Evolutionary conservation across 2,797 vertebrate species (phyloP), one percentile per base, ranked within the genome.

Genomic region (Sphenodon punctatus): DNA sequence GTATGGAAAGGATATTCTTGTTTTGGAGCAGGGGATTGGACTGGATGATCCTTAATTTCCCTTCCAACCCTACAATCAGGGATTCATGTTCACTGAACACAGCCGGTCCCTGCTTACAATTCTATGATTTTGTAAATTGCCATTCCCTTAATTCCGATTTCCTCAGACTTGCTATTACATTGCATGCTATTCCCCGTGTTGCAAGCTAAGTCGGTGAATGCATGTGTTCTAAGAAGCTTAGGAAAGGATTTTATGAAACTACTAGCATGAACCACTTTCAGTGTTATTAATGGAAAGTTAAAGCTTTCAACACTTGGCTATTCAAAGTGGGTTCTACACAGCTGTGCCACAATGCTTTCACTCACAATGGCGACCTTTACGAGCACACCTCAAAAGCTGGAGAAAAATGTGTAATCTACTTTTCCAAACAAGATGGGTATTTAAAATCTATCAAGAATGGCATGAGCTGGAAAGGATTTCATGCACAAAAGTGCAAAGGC

Each of bases 191-290:
- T 92, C 85, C 80, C 85, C 2, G 8, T 76, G 89, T 86, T 86
- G 82, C 68, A 76, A 69, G 67, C 78, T 89, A 93, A 93, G 90
- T 80, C 88, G 85, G 80, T 89, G 88, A 92, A 68, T 92, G 86
- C 76, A 89, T 60, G 88, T 90, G 92, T 88, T 93, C 90, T 93
- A 93, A 92, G 90, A 88, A 92, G 92, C 92, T 92, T 93, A 92
- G 89, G 89, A 92, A 92, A 82, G 90, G 89, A 90, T 92, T 92
- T 88, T 92, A 89, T 91, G 90, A 92, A 93, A n/a, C n/a, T n/a
- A 93, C 93, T 88, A 89, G 85, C 92, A 89, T 92, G 91, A 88
- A 92, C 86, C 84, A 86, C 92, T 93, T 93, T 90, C 88, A 89
- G 88, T 92, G 85, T 90, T 93, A 91, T 93, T 93, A 93, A 92